Percentiles rank a stretch among this genome's conserved stretches.
phyloP scores from a whole-genome alignment of 2,888 invertebrate species.

The Colletes collaris region DNA sequence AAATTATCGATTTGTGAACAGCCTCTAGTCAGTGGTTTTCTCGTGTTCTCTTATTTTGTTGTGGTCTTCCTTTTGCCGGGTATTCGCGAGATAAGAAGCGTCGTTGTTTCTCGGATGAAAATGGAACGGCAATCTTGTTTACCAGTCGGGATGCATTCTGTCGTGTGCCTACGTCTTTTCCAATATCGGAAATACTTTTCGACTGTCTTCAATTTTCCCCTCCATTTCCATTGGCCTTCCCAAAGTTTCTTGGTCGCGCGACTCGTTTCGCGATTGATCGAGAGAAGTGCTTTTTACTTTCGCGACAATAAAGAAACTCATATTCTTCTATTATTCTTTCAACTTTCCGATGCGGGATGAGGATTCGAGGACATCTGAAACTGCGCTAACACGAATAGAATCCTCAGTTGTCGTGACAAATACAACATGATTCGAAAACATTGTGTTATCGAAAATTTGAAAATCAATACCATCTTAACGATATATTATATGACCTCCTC shows the following conservation, averaged over 20 bases:
- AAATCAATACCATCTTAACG: too few species aligned
- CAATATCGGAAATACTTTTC: constrained; percentile 55
- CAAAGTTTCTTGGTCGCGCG: constrained; percentile 28
- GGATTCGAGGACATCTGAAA: not conserved
- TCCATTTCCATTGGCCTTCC: constrained; percentile 48
- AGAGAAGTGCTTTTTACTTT: not conserved
- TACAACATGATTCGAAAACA: too few species aligned
- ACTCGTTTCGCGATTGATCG: constrained; percentile 32
- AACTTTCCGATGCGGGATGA: not conserved
- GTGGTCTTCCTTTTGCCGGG: not conserved
- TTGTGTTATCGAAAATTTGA: too few species aligned
- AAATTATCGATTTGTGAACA: not conserved
- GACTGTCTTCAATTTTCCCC: constrained; percentile 58
- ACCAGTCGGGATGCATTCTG: constrained; percentile 38
- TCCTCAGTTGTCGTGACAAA: too few species aligned
- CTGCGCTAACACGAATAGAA: too few species aligned
- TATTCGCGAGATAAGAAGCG: not conserved
- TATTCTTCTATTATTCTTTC: constrained; percentile 13
- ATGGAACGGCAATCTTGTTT: constrained; percentile 49
- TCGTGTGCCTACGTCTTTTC: constrained; percentile 41
- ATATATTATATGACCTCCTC: too few species aligned
- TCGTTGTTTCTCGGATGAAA: constrained; percentile 18
- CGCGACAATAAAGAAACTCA: constrained; percentile 13
- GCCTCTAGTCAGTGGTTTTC: too few species aligned
- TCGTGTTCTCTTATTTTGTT: not conserved